phyloP scores from a whole-genome alignment of 1,140 invertebrate species.

The Vanessa tameamea region DNA sequence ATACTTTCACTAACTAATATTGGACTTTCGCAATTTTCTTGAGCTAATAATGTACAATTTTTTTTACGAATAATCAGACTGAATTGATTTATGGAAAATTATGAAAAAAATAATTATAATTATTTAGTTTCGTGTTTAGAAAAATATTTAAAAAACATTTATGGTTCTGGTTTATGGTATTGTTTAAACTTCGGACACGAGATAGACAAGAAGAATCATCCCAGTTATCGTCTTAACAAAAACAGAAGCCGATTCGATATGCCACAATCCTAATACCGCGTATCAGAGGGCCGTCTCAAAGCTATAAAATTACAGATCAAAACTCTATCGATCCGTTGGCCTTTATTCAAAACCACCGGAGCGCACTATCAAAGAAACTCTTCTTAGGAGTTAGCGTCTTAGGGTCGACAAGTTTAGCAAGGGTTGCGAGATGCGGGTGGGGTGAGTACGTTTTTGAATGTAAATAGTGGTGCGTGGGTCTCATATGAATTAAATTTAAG shows the following conservation, averaged over 20 bases:
- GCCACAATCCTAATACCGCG: slow-evolving; percentile 60
- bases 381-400: slow-evolving; percentile 78
- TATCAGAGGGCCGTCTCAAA: slow-evolving; percentile 63
- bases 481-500: slow-evolving; percentile 80
- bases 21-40: background rate
- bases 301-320: slow-evolving; percentile 81
- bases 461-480: slow-evolving; percentile 73
- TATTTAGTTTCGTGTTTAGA: no score
- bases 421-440: slow-evolving; percentile 72
- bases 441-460: slow-evolving; percentile 73
- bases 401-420: slow-evolving; percentile 75
- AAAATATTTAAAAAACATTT: no score
- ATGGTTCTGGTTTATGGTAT: no score
- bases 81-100: no score
- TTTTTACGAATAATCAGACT: no score
- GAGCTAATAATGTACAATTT: no score
- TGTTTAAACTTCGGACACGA: background rate
- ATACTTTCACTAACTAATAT: slow-evolving; percentile 19
- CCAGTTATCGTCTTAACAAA: slow-evolving; percentile 48
- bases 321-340: slow-evolving; percentile 75
- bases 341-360: slow-evolving; percentile 74
- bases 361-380: slow-evolving; percentile 80
- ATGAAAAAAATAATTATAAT: no score
- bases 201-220: slow-evolving; percentile 22
- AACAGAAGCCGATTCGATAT: slow-evolving; percentile 64